Conservation (phyloP, 2,888 invertebrate genomes). For the Parnassius mnemosyne region DNA sequence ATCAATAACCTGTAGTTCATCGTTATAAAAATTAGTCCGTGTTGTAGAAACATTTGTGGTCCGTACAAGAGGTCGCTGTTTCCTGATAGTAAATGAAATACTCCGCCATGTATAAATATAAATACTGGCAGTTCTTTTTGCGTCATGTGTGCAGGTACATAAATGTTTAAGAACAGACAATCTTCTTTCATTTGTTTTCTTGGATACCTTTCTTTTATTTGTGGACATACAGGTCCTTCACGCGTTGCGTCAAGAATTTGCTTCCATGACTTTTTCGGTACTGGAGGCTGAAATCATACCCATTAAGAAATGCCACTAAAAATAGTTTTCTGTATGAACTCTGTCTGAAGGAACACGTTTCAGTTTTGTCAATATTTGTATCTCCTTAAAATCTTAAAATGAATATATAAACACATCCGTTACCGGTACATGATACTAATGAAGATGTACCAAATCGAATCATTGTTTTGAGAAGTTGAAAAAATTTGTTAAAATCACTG, state of each 20-base stretch:
- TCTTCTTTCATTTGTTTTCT: conserved; percentile 39
- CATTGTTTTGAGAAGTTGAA: too few species aligned
- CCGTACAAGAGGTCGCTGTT: conserved; percentile 36
- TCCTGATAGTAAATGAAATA: conserved; percentile 39
- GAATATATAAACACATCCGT: too few species aligned
- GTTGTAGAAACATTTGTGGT: conserved; percentile 44
- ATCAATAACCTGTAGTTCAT: conserved; percentile 46
- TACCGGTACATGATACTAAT: too few species aligned
- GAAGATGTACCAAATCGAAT: too few species aligned
- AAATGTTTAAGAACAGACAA: conserved; percentile 40
- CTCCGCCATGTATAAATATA: conserved; percentile 50
- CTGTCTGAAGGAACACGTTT: too few species aligned
- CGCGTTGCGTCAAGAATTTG: conserved; percentile 35
- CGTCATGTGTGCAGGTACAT: conserved; percentile 35
- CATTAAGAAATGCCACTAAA: too few species aligned
- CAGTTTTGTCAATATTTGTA: too few species aligned
- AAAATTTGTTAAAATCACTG: too few species aligned
- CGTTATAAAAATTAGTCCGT: conserved; percentile 48
- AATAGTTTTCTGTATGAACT: too few species aligned
- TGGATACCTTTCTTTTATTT: conserved; percentile 28
- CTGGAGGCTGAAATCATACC: conserved; percentile 35
- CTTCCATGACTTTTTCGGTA: conserved; percentile 38
- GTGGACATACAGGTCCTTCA: conserved; percentile 38
- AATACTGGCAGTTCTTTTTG: conserved; percentile 38
- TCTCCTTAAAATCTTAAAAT: too few species aligned